phyloP scores from a whole-genome alignment of 2,888 invertebrate genomes.

The Troilus luridus region DNA sequence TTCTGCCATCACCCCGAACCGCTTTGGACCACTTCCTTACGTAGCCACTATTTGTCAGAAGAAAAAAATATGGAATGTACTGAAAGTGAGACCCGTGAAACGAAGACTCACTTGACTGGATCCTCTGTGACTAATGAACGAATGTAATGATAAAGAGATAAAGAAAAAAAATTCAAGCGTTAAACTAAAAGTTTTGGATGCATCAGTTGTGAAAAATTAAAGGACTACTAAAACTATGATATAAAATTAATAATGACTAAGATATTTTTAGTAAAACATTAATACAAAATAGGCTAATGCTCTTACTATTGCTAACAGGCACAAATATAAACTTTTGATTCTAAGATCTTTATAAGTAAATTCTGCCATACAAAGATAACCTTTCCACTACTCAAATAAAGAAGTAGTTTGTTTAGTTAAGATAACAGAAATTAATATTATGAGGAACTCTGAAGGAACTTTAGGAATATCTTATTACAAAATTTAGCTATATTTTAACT shows the following conservation, averaged over 20 bases:
- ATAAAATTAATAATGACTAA: background rate
- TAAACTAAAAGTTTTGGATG: background rate
- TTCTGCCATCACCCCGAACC: conserved; percentile 44
- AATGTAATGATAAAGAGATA: background rate
- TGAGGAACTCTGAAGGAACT: too few relatives aligned
- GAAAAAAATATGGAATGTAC: background rate
- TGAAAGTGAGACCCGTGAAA: background rate
- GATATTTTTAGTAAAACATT: background rate
- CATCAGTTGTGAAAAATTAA: background rate
- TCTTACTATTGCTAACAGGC: background rate
- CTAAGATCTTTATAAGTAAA: background rate
- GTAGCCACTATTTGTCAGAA: conserved; percentile 55
- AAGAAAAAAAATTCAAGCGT: background rate
- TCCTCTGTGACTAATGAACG: background rate
- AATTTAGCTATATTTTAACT: too few relatives aligned
- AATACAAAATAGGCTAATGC: background rate
- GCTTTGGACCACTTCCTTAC: conserved; percentile 63
- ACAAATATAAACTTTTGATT: background rate
- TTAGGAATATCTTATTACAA: too few relatives aligned
- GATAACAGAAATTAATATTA: background rate
- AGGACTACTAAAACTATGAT: background rate
- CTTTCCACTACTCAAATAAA: background rate
- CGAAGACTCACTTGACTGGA: background rate
- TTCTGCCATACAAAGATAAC: background rate
- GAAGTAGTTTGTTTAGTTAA: background rate